Percentiles rank a stretch among this genome's conserved stretches.
phyloP scores from a whole-genome alignment of 2,888 invertebrate species.

The Leucoma salicis region DNA sequence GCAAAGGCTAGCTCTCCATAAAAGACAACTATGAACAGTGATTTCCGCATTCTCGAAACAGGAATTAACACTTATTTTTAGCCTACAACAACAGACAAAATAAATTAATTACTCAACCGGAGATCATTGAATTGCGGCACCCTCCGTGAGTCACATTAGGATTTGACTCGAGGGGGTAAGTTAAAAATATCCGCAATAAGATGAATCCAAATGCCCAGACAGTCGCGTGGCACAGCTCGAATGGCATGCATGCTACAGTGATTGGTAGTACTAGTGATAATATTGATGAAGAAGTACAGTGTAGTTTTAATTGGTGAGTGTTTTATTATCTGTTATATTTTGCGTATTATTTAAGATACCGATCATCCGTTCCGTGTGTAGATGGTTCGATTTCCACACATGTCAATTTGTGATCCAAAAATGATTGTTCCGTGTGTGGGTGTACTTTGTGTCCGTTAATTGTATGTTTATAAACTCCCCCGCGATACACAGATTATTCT shows the following conservation, averaged over 20 bases:
- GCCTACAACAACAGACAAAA: constrained; percentile 33
- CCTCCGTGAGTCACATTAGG: constrained; percentile 44
- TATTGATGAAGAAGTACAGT: no score
- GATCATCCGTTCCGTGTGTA: no score
- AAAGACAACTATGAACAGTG: constrained; percentile 7
- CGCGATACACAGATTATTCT: no score
- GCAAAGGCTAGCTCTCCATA: background rate
- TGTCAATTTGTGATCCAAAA: no score
- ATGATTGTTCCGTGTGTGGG: no score
- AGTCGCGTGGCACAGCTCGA: constrained; percentile 45
- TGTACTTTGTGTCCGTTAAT: no score
- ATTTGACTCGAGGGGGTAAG: constrained; percentile 56
- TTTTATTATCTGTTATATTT: no score
- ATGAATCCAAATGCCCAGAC: constrained; percentile 31
- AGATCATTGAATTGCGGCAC: constrained; percentile 34
- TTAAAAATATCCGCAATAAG: constrained; percentile 60
- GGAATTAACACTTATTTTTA: constrained; percentile 29
- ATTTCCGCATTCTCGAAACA: constrained; percentile 4
- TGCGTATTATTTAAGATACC: no score
- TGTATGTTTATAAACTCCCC: no score
- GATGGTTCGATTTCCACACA: no score
- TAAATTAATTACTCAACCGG: constrained; percentile 35
- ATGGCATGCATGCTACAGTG: constrained; percentile 17
- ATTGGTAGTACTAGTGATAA: constrained; percentile 9
- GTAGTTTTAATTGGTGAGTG: constrained; percentile 18